phyloP scores from a whole-genome alignment of 64 coral and sea anemone genomes.

The Actinia tenebrosa region DNA sequence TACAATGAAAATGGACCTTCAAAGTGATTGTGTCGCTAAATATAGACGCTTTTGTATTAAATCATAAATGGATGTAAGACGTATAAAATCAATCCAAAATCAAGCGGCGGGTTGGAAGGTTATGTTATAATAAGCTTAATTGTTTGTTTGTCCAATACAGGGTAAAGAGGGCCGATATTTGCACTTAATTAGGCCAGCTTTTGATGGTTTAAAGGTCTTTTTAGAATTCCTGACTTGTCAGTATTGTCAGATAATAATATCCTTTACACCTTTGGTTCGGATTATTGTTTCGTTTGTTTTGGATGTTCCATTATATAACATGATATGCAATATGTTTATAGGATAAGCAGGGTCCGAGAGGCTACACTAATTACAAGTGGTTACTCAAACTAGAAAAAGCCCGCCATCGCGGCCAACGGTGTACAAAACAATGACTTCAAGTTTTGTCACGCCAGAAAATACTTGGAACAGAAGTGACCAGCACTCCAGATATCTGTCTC shows the following conservation, averaged over 20 bases:
- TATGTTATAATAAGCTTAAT: too few species aligned
- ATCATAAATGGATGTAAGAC: too few species aligned
- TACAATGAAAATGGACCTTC: too few species aligned
- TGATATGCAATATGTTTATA: too few species aligned
- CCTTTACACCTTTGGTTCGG: too few species aligned
- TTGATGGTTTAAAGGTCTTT: not conserved
- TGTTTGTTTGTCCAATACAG: not conserved
- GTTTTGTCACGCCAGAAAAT: constrained; percentile 6
- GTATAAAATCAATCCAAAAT: too few species aligned
- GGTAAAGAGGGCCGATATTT: not conserved
- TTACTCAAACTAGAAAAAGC: not conserved
- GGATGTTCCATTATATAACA: too few species aligned
- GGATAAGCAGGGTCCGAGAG: not conserved
- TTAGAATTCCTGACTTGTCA: too few species aligned
- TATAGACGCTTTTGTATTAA: too few species aligned
- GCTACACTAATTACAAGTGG: not conserved
- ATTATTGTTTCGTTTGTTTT: too few species aligned
- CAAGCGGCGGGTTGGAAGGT: too few species aligned
- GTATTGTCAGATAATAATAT: not conserved
- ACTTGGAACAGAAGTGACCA: not conserved
- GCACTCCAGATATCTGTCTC: not conserved
- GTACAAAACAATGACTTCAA: not conserved
- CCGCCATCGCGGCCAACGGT: not conserved
- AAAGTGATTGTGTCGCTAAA: too few species aligned
- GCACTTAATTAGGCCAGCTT: not conserved